Evolutionary conservation across 2,888 invertebrate genomes (phyloP), one percentile per base, ranked within the genome.

Genomic region (Philereme transversata): DNA sequence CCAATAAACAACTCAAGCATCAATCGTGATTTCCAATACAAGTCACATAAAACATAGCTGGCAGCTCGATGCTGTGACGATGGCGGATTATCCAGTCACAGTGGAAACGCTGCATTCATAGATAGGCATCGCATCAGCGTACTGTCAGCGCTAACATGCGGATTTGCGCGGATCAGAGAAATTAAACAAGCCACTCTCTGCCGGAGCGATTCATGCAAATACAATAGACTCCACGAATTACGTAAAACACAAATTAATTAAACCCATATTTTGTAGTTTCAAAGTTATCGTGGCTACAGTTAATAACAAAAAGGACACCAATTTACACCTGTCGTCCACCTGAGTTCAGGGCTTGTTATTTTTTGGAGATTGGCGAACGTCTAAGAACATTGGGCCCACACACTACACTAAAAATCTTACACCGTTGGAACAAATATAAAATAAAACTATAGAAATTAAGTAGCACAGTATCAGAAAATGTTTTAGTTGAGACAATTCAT

Each of bases 141-240:
- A 70, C 80, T 82, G 84, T 83, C 86, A 82, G 79, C 76, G 79
- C 76, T 80, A 83, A 83, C 83, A 81, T 79, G 77, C 78, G 82
- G 85, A 85, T 88, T 87, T 84, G 80, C 65, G 77, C 72, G 77
- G 75, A 84, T 82, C 74, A 77, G 78, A 78, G 81, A 84, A 83
- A 85, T 88, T 84, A 86, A 87, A 84, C 83, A 78, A 75, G 79
- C 79, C 70, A 71, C 65, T 63, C 60, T 54, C 61, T 43, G 63
- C 62, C 63, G 57, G 68, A 64, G 69, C 69, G 67, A 69, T 73
- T 66, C 69, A 58, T 68, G 67, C 71, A 70, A 70, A 74, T 72
- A 67, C 67, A 52, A 53, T 48, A 60, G 36, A 9, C 33, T 5
- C 43, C 5, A 7, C 36, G 6, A 36, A 45, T 6, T 8, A n/a